Evolutionary conservation across 2,113 vertebrate genomes (phyloP).

Genomic region (Circaetus gallicus): DNA sequence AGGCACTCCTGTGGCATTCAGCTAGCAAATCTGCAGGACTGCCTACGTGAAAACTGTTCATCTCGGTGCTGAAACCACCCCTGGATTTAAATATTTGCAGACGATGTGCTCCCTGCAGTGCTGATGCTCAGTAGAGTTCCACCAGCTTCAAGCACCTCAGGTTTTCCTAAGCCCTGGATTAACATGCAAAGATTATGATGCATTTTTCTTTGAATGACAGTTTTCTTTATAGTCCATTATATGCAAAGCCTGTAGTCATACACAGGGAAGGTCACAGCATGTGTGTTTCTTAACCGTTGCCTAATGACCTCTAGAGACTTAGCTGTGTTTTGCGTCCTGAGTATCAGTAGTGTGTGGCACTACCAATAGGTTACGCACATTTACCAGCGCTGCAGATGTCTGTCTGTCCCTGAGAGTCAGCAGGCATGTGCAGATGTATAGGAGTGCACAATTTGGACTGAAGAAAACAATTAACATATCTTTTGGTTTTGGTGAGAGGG

Average conservation of each 20-base stretch:
- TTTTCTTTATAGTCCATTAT: not conserved
- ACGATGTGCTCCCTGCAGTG: not conserved
- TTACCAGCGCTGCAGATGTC: not conserved
- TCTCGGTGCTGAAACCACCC: not conserved
- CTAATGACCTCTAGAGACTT: too few relatives aligned
- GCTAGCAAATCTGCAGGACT: not conserved
- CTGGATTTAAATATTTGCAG: not conserved
- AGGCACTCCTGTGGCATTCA: not conserved
- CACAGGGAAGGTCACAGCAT: not conserved
- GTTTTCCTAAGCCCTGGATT: not conserved
- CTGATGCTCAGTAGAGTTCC: too few relatives aligned
- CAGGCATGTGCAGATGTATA: not conserved
- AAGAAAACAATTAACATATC: fast-evolving
- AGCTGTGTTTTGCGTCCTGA: not conserved
- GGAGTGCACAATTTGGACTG: not conserved
- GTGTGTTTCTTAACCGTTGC: not conserved
- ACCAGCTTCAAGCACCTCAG: too few relatives aligned
- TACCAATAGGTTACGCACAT: not conserved
- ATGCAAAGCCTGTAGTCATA: not conserved
- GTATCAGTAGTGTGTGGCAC: not conserved
- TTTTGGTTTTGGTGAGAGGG: not conserved
- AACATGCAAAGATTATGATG: not conserved
- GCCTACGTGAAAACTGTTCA: fast-evolving
- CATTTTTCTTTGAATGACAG: fast-evolving
- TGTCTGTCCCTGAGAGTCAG: not conserved